These are phyloP conservation scores for Girardinus metallicus DNA, from an alignment of 2,797 vertebrate genomes.

Conservation along the genomic window DNA sequence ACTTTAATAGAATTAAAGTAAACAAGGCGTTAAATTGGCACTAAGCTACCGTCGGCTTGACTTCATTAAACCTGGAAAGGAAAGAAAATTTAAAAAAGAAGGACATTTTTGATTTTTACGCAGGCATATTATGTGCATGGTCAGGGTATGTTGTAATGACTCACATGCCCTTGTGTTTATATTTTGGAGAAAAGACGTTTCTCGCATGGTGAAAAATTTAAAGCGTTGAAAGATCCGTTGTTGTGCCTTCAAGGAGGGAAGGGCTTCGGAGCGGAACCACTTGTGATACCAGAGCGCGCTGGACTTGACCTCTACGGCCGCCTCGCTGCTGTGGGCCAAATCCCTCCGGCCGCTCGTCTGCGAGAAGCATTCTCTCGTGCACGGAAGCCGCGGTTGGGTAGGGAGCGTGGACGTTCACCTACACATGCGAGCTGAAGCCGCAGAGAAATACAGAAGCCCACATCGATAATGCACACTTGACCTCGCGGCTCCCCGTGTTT, in stretches of 20 bases:
- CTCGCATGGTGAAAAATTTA: constrained; percentile 19
- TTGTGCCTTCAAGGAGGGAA: constrained; percentile 45
- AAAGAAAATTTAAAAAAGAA: not conserved
- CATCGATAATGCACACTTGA: constrained; percentile 67
- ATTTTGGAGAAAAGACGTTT: constrained; percentile 15
- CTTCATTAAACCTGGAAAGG: constrained; percentile 31
- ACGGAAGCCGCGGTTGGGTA: constrained; percentile 13
- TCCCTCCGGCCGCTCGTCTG: constrained; percentile 65
- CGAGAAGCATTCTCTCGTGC: constrained; percentile 23
- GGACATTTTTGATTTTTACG: not conserved
- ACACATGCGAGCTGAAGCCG: constrained; percentile 48
- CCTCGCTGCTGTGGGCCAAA: constrained; percentile 64
- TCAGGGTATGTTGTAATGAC: constrained; percentile 8
- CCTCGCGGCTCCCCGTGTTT: constrained; percentile 62
- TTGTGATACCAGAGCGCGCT: constrained; percentile 70
- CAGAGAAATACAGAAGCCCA: constrained; percentile 28
- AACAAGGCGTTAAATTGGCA: constrained; percentile 66
- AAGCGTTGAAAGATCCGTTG: constrained; percentile 35
- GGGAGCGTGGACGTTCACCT: constrained; percentile 30
- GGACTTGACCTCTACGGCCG: constrained; percentile 74
- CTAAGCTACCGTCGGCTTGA: constrained; percentile 55
- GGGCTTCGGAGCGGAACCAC: constrained; percentile 69
- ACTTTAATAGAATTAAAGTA: constrained; percentile 64
- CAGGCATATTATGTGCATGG: not conserved
- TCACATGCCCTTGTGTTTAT: not conserved